Base-by-base conservation (phyloP, 2,888 invertebrate species). In the Chymomyza caudatula region DNA sequence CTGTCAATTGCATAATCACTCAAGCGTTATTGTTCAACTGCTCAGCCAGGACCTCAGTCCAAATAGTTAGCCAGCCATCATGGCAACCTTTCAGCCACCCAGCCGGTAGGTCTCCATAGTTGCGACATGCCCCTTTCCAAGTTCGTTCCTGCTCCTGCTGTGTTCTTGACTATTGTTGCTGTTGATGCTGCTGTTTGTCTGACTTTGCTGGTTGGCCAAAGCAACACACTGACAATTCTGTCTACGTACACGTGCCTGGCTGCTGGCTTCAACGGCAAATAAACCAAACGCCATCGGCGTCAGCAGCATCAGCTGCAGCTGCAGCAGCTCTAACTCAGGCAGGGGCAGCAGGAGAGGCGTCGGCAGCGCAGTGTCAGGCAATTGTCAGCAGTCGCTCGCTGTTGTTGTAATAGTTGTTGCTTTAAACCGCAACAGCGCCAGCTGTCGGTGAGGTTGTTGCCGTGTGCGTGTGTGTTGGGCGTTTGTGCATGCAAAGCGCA, bases 1-100 rank as follows among this genome's bases (percentile, higher is more conserved):
- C 85, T 87, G 89, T 86, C 89, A 88, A 89, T 88, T 87, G 87
- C 86, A 87, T 88, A 89, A 85, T 87, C 88, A 85, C 85, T 88
- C 87, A 87, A 85, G 85, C 85, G 84, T 81, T 86, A 87, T 86
- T 82, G 87, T 84, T 77, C 74, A 84, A 78, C 80, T 83, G 77
- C 83, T 83, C 75, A 75, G 80, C 71, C 76, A 19, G 19, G 5
- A 17, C 51, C 17, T 17, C 51, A 51, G 49, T 4, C 20, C 17
- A 3, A 2, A 25, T 6, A 25, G 64, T 73, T 56, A 49, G 23
- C 62, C 47, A 54, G 44, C 11, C 17, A 29, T 55, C n/a, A 49
- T 59, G 49, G 37, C 51, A 37, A 37, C 29, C 29, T 37, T 37
- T 37, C 11, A 11, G 29, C 8, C 29, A 37, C 29, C 29, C 29